phyloP scores from a whole-genome alignment of 37 sponge, comb jelly and placozoan species.

The Halichondria panicea region DNA sequence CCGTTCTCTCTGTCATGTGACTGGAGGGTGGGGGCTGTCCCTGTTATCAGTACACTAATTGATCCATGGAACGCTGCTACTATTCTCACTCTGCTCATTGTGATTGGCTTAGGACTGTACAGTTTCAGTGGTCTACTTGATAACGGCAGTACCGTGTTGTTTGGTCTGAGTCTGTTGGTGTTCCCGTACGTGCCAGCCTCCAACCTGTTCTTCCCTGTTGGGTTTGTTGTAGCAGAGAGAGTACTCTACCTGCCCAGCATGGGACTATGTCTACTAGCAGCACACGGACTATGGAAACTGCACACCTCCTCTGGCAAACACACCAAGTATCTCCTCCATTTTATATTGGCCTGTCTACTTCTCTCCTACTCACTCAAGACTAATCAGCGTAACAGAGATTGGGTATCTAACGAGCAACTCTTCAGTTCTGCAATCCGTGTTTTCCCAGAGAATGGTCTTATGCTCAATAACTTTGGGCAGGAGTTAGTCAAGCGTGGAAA shows the following conservation, averaged over 20 bases:
- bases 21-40: slow-evolving; percentile 84
- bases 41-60: slow-evolving; percentile 48
- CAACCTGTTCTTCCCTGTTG: slow-evolving; percentile 91
- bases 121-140: background rate
- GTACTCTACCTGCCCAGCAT: slow-evolving; percentile 90
- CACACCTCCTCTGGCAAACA: too few species aligned
- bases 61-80: slow-evolving; percentile 72
- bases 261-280: slow-evolving; percentile 44
- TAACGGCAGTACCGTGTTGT: slow-evolving; percentile 4
- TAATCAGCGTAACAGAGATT: slow-evolving; percentile 60
- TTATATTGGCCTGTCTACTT: slow-evolving; percentile 15
- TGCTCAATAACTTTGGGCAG: slow-evolving; percentile 78
- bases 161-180: slow-evolving; percentile 60
- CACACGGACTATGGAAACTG: slow-evolving; percentile 23
- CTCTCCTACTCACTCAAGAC: slow-evolving; percentile 57
- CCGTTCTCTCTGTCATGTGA: slow-evolving; percentile 73
- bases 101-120: slow-evolving; percentile 12
- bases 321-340: too few species aligned
- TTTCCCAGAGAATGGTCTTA: slow-evolving; percentile 67
- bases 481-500: too few species aligned
- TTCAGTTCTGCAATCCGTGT: slow-evolving; percentile 63
- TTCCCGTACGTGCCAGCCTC: slow-evolving; percentile 89
- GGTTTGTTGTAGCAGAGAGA: slow-evolving; percentile 95
- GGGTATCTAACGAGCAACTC: slow-evolving; percentile 56
- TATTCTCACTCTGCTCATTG: slow-evolving; percentile 21